Evolutionary conservation across 2,113 vertebrate genomes (phyloP), one percentile per base, ranked within the genome.

Genomic region (Xiphias gladius): DNA sequence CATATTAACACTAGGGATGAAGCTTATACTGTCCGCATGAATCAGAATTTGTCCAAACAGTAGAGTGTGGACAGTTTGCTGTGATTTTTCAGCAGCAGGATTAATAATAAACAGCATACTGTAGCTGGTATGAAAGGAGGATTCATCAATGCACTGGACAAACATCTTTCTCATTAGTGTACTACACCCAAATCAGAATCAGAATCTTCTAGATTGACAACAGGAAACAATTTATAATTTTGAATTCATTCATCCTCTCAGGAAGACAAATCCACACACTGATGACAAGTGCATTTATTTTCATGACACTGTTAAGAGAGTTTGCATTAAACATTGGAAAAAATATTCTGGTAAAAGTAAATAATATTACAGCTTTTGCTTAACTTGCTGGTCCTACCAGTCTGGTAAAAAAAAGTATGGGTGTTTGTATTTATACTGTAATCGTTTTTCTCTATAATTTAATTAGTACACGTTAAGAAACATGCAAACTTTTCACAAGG

Each of bases 91-190:
- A 57, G 43, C 66, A 67, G 73, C 48, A 57, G 76, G 41, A 67
- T 64, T 74, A 81, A 77, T 67, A 61, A n/a, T n/a, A n/a, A n/a
- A n/a, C n/a, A 84, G 74, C 14, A 10, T 20, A 14, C n/a, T 70
- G 76, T 32, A 37, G 48, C 48, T 50, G 57, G 24, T 52, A 77
- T 83, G 80, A 79, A 83, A 46, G 32, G 64, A 63, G 52, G 24
- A 69, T 72, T 28, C 50, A 62, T 76, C 26, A 70, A 32, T 59
- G 46, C 67, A 37, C 14, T 39, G 46, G 28, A 73, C 46, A 80
- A 48, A 84, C 54, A 73, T 58, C 55, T 41, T 35, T 22, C 55
- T 80, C 73, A 67, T 86, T 70, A 76, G 73, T 76, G 35, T 16
- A 17, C 48, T 20, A 20, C 50, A 57, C 30, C 32, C 26, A 19